Evolutionary conservation across 2,888 invertebrate genomes (phyloP).

Genomic region (Diarsia brunnea): DNA sequence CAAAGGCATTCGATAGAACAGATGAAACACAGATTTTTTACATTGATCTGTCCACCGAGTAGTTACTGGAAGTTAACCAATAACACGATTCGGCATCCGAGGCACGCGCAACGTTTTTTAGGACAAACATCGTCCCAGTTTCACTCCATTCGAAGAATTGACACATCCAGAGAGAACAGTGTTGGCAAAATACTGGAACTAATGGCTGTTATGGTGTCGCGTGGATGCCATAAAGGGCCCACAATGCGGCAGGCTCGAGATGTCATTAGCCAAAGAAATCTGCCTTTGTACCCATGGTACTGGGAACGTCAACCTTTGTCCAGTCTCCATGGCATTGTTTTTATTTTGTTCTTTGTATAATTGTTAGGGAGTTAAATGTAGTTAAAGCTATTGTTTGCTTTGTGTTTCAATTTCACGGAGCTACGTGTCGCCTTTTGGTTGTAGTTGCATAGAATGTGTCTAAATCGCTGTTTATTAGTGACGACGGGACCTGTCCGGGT

Average conservation of each 20-base stretch:
- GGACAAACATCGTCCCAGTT: slow-evolving; percentile 77
- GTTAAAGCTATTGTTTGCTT: slow-evolving; percentile 84
- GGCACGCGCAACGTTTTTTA: slow-evolving; percentile 88
- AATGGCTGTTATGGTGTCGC: slow-evolving; percentile 89
- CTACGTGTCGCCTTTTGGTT: slow-evolving; percentile 76
- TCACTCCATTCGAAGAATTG: slow-evolving; percentile 85
- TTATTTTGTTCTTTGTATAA: slow-evolving; percentile 85
- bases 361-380: slow-evolving; percentile 90
- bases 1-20: slow-evolving; percentile 30
- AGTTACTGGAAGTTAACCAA: slow-evolving; percentile 69
- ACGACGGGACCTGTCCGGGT: slow-evolving; percentile 81
- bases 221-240: slow-evolving; percentile 88
- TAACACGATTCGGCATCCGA: slow-evolving; percentile 63
- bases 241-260: slow-evolving; percentile 85
- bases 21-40: slow-evolving; percentile 59
- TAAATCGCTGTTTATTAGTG: slow-evolving; percentile 84
- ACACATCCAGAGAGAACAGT: slow-evolving; percentile 73
- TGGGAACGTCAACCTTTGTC: slow-evolving; percentile 78
- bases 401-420: slow-evolving; percentile 85
- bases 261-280: slow-evolving; percentile 85
- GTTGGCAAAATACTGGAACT: slow-evolving; percentile 90
- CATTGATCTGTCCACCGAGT: slow-evolving; percentile 50
- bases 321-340: slow-evolving; percentile 81
- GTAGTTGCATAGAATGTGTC: slow-evolving; percentile 82
- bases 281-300: slow-evolving; percentile 80